Percentiles rank a stretch among this genome's conserved stretches.
Evolutionary conservation across 2,113 vertebrate species (phyloP).

Genomic region (Calypte anna): DNA sequence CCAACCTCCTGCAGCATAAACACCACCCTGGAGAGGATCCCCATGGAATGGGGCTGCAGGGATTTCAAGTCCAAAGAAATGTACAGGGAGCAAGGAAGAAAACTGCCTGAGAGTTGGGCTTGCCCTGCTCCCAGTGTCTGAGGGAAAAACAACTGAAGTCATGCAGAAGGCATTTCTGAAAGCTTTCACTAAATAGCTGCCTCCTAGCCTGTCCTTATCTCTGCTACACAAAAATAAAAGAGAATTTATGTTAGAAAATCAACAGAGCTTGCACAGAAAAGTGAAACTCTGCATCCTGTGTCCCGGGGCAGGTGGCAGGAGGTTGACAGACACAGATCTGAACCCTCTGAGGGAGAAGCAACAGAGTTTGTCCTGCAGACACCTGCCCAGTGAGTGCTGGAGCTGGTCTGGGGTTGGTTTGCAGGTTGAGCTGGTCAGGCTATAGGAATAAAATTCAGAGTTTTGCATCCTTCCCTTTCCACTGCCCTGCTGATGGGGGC

Average conservation of each 20-base stretch:
- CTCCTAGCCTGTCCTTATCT: background rate
- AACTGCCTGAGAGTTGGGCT: background rate
- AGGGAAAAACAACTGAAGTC: background rate
- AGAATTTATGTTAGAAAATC: background rate
- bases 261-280: background rate
- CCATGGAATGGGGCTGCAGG: accelerated
- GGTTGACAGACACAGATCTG: no score
- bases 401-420: background rate
- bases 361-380: background rate
- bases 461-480: background rate
- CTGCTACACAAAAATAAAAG: background rate
- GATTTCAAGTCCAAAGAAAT: background rate
- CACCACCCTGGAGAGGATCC: background rate
- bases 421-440: background rate
- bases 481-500: background rate
- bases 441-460: background rate
- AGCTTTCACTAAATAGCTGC: background rate
- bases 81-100: background rate
- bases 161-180: background rate
- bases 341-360: background rate
- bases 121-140: accelerated
- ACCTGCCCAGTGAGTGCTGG: background rate
- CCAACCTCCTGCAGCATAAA: background rate
- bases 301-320: background rate
- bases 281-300: background rate